These are phyloP conservation scores for Papilio dardanus DNA, from an alignment of 1,140 invertebrate species.

Conservation along the genomic window DNA sequence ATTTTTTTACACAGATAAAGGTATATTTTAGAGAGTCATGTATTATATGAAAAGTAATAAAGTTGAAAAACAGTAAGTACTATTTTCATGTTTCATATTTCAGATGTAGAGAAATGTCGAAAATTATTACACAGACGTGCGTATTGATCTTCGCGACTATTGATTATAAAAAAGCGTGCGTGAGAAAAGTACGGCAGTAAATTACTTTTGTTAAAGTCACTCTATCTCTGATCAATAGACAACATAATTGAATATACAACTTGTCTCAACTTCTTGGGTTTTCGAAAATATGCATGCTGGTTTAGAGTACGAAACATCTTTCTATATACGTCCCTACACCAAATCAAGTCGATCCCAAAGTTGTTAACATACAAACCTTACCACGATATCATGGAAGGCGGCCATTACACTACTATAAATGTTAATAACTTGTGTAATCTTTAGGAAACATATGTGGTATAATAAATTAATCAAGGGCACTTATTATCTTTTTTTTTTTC, in stretches of 20 bases:
- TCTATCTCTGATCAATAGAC: too few species aligned
- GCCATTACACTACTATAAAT: background rate
- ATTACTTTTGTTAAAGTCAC: too few species aligned
- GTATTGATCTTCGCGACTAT: too few species aligned
- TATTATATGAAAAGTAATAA: constrained; percentile 16
- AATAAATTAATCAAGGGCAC: background rate
- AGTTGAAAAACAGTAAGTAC: constrained; percentile 14
- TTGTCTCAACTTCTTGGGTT: background rate
- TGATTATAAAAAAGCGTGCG: background rate
- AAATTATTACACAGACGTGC: background rate
- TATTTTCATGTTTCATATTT: background rate
- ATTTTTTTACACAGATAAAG: constrained; percentile 2
- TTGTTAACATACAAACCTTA: background rate
- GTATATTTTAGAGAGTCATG: constrained; percentile 23
- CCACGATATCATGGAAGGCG: background rate
- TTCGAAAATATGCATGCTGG: background rate
- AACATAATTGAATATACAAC: background rate
- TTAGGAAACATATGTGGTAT: background rate
- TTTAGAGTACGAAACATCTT: background rate
- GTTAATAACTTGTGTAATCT: background rate
- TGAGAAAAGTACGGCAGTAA: background rate
- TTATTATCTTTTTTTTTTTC: background rate
- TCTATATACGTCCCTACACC: background rate
- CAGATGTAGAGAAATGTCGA: background rate
- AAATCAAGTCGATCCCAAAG: background rate